phyloP scores from a whole-genome alignment of 2,888 invertebrate genomes.

The Eristalis tenax region DNA sequence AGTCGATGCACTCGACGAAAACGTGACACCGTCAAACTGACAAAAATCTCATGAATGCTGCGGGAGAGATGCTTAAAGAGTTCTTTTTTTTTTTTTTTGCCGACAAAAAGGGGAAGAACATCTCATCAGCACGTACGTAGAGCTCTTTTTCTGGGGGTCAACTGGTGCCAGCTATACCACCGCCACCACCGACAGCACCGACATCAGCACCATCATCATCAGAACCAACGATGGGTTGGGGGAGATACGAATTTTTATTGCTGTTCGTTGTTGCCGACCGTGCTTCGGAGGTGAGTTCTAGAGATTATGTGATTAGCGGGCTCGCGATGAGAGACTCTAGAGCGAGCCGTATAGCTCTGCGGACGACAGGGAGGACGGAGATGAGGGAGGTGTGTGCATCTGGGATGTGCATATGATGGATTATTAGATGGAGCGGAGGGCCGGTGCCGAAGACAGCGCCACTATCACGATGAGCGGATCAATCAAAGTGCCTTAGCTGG shows the following conservation, averaged over 20 bases:
- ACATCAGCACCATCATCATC: background rate
- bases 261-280: slow-evolving; percentile 35
- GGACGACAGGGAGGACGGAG: background rate
- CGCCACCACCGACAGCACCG: slow-evolving; percentile 6
- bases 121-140: slow-evolving; percentile 60
- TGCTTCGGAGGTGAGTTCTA: slow-evolving; percentile 57
- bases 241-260: slow-evolving; percentile 55
- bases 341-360: background rate
- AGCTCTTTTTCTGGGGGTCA: slow-evolving; percentile 55
- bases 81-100: slow-evolving; percentile 28
- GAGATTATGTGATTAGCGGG: slow-evolving; percentile 69
- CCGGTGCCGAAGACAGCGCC: slow-evolving; percentile 28
- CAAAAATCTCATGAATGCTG: slow-evolving; percentile 60
- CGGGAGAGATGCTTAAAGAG: background rate
- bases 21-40: slow-evolving; percentile 62
- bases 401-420: slow-evolving; percentile 57
- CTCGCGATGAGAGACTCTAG: slow-evolving; percentile 34
- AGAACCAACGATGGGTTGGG: slow-evolving; percentile 25
- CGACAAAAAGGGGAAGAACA: slow-evolving; percentile 65
- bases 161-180: slow-evolving; percentile 45
- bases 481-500: slow-evolving; percentile 51
- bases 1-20: slow-evolving; percentile 64
- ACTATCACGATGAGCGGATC: slow-evolving; percentile 70
- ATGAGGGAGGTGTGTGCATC: background rate
- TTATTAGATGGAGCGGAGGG: slow-evolving; percentile 46